Evolutionary conservation across 2,888 invertebrate species (phyloP).

Genomic region (Smittia aterrima): DNA sequence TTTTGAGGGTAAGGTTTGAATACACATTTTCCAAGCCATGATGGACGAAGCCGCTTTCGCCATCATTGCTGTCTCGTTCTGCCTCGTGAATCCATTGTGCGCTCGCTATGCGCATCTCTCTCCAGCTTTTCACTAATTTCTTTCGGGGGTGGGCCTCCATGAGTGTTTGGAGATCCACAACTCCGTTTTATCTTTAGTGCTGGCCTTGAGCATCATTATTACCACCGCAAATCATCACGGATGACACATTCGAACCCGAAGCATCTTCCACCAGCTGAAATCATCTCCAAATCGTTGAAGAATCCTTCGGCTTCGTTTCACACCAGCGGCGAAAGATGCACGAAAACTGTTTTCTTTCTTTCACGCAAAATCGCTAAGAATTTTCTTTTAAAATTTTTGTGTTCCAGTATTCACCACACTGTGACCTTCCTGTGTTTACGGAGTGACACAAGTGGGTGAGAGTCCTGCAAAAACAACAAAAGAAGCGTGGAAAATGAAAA

Average conservation of each 20-base stretch:
- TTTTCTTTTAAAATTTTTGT: constrained; percentile 3
- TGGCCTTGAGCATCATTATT: constrained; percentile 2
- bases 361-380: background rate
- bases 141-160: constrained; percentile 20
- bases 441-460: constrained; percentile 9
- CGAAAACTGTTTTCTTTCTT: background rate
- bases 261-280: constrained; percentile 15
- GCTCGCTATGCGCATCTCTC: background rate
- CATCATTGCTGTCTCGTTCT: constrained; percentile 1
- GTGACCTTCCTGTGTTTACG: constrained; percentile 19
- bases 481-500: constrained; percentile 20
- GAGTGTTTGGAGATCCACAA: constrained; percentile 6
- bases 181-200: constrained; percentile 6
- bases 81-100: constrained; percentile 1
- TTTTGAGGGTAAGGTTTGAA: background rate
- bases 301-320: background rate
- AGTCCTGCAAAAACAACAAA: constrained; percentile 40
- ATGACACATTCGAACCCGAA: constrained; percentile 27
- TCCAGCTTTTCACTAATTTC: constrained; percentile 8
- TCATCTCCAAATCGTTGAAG: constrained; percentile 14
- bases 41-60: background rate
- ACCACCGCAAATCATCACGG: constrained; percentile 38
- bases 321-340: background rate
- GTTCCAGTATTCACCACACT: constrained; percentile 25
- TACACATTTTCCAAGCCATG: constrained; percentile 9